Evolutionary conservation across 2,888 invertebrate genomes (phyloP), one percentile per base, ranked within the genome.

Genomic region (Phasia obesa): DNA sequence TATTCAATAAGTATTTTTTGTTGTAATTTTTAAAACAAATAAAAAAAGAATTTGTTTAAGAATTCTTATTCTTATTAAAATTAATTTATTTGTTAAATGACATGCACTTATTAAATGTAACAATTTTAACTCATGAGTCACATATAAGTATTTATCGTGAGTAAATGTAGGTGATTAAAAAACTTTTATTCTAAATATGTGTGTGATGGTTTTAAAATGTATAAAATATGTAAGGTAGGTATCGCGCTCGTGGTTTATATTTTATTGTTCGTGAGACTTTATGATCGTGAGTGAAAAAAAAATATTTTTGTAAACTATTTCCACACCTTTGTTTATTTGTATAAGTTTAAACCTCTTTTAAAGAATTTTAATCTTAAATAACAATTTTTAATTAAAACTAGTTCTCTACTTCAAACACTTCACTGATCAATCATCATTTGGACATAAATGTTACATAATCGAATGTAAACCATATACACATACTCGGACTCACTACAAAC

Each of bases 381-480:
- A 27, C 21, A 38, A n/a, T 42, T 38, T 38, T 49, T 57, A 75
- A 75, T 57, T 35, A 47, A 64, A 47, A 19, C 11, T 65, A 13
- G 35, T 49, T 51, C 49, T 31, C 15, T 35, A 25, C 7, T 21
- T 23, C n/a, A 19, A 44, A 38, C 55, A 57, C 47, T 65, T 62
- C 27, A 53, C 27, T 55, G 51, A 62, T 73, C 64, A 74, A 74
- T 74, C 55, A 74, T 55, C 13, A 74, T 74, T 74, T 74, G 35
- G 44, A 9, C 31, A 55, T 21, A 53, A 51, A 13, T 51, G 38
- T 76, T 76, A 69, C 76, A 67, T 60, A 69, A 76, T 69, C 65
- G 13, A 65, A 38, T 27, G 1, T 4, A 4, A 42, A 13, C 17
- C 27, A 17, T 4, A 47, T 4, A 17, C 9, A 23, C n/a, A 47